Evolutionary conservation across 2,888 invertebrate species (phyloP).

Genomic region (Dione juno): DNA sequence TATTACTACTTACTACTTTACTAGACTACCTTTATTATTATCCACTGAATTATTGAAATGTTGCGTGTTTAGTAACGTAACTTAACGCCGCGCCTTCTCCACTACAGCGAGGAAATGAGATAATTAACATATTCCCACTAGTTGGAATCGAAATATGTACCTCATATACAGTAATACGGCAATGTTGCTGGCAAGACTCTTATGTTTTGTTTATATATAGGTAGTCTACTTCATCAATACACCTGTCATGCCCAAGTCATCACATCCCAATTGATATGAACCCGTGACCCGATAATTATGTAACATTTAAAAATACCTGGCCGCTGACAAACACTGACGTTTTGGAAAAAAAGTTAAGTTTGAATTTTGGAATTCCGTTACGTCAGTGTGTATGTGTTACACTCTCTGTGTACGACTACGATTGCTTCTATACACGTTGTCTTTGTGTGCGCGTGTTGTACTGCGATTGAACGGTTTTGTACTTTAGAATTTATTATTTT

Average conservation of each 20-base stretch:
- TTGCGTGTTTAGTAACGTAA: too few species aligned
- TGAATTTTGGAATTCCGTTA: slow-evolving; percentile 50
- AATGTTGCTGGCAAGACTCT: too few species aligned
- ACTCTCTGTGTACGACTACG: slow-evolving; percentile 47
- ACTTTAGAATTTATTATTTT: slow-evolving; percentile 22
- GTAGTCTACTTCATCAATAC: neutral
- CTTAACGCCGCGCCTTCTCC: too few species aligned
- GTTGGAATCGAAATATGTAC: too few species aligned
- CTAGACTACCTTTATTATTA: too few species aligned
- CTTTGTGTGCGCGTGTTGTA: slow-evolving; percentile 44
- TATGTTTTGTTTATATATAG: too few species aligned
- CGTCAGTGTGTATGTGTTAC: slow-evolving; percentile 48
- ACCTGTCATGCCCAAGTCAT: neutral
- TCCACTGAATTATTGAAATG: too few species aligned
- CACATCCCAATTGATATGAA: neutral
- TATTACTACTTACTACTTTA: too few species aligned
- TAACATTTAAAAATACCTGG: slow-evolving; percentile 22
- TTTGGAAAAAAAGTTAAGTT: slow-evolving; percentile 41
- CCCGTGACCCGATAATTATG: slow-evolving; percentile 7
- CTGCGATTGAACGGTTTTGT: slow-evolving; percentile 44
- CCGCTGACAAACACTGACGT: slow-evolving; percentile 22
- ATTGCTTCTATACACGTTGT: slow-evolving; percentile 44
- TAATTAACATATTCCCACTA: too few species aligned
- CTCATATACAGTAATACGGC: too few species aligned
- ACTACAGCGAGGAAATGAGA: too few species aligned